Percentiles rank a stretch among this genome's conserved stretches.
Conservation (phyloP, 2,888 invertebrate species). For the Proisotoma minuta region DNA sequence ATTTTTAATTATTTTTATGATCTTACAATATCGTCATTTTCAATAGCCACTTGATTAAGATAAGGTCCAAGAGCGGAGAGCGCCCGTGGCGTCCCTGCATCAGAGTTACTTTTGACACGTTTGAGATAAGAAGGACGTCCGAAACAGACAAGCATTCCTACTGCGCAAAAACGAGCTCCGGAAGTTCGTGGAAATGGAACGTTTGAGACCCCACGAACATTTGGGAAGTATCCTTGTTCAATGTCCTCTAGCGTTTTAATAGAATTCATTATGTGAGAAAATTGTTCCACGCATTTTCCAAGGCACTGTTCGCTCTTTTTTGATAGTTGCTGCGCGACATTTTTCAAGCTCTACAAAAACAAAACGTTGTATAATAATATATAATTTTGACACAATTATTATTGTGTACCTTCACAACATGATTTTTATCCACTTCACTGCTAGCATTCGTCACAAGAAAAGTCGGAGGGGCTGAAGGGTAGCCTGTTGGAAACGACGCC, state of each 20-base stretch:
- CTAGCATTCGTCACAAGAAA: constrained; percentile 64
- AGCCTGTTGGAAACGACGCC: constrained; percentile 67
- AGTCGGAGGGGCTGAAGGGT: constrained; percentile 62
- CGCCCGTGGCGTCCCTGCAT: constrained; percentile 74
- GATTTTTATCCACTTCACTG: constrained; percentile 67
- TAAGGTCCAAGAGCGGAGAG: constrained; percentile 64
- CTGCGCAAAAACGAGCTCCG: constrained; percentile 86
- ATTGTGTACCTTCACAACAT: constrained; percentile 64
- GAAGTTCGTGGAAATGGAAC: constrained; percentile 92
- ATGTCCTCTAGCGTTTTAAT: constrained; percentile 34
- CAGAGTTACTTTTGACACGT: constrained; percentile 59
- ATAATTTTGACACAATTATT: background rate
- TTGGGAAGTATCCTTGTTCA: constrained; percentile 43
- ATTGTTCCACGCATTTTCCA: constrained; percentile 49
- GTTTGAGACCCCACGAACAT: constrained; percentile 58
- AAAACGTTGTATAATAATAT: constrained; percentile 9
- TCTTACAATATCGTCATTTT: constrained; percentile 27
- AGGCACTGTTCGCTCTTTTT: constrained; percentile 79
- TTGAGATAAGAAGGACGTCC: constrained; percentile 66
- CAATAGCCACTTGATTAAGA: constrained; percentile 42
- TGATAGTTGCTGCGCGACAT: constrained; percentile 74
- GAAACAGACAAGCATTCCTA: constrained; percentile 73
- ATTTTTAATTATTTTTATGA: too few relatives aligned
- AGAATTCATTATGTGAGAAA: constrained; percentile 40
- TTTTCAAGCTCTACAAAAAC: constrained; percentile 58